Evolutionary conservation across 2,888 invertebrate genomes (phyloP), one percentile per base, ranked within the genome.

Genomic region (Drosophila glabriapex): DNA sequence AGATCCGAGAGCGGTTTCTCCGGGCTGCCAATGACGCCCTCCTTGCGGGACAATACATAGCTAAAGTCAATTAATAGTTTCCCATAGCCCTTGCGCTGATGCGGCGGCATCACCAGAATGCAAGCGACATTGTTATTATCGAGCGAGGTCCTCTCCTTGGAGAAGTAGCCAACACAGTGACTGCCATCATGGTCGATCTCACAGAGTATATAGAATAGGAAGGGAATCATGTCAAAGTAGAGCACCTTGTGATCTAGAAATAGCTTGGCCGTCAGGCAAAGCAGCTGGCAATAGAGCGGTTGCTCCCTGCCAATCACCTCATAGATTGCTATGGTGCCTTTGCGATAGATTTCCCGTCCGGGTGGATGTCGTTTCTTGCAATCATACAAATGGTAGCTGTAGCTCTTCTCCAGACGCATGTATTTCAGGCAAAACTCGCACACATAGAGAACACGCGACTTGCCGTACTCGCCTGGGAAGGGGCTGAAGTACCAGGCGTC

Each of bases 401-500:
- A 98, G 31, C 98, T 98, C 93, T 97, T 98, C 91, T 97, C 97
- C 90, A 98, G 95, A 84, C 97, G 95, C 98, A 99, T 98, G 91
- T 99, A 99, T 93, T 98, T 99, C 10, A 99, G 94, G 92, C 99
- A 99, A 92, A 97, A 99, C 94, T 99, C 99, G 94, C 99, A 99
- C 49, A 99, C 96, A 96, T 97, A 99, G 14, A 99, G 94, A 90
- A 98, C 98, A 1, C 97, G 95, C 1, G 90, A 97, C 93, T 98
- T 97, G 0, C 98, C 98, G 92, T 98, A 99, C 91, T 99, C 99
- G 84, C 98, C 99, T 0, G 99, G 99, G 92, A 98, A 99, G 0
- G 99, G 99, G 87, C 99, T 99, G 92, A 99, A 99, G 93, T 99
- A 99, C 99, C 99, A 99, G 1, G 99, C 98, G 92, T 98, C 98